Evolutionary conservation across 1,140 invertebrate species (phyloP).

Genomic region (Nasonia giraulti): DNA sequence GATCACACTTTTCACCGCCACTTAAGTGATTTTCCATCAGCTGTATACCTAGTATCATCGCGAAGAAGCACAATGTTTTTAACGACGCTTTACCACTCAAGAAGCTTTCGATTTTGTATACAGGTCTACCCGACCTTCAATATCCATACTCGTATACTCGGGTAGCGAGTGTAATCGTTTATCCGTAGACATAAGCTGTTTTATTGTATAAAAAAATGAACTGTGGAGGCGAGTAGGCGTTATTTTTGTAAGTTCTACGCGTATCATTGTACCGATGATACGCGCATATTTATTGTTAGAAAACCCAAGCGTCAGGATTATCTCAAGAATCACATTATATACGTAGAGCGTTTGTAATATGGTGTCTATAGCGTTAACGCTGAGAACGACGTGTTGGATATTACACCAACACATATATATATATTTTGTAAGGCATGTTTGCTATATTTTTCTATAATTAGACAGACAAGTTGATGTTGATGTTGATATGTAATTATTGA

Average conservation of each 20-base stretch:
- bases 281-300: not conserved
- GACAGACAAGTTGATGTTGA: slow-evolving; percentile 6
- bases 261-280: not conserved
- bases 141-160: not conserved
- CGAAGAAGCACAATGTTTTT: not conserved
- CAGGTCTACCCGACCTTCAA: not conserved
- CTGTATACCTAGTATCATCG: not conserved
- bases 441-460: slow-evolving; percentile 35
- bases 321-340: not conserved
- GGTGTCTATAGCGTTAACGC: not conserved
- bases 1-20: not conserved
- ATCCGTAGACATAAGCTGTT: not conserved
- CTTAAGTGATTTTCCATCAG: not conserved
- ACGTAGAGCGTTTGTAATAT: slow-evolving; percentile 16
- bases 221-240: not conserved
- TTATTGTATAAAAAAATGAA: not conserved
- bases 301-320: not conserved
- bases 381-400: not conserved
- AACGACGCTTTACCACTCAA: not conserved
- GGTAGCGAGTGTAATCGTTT: no score
- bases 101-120: not conserved
- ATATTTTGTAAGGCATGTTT: slow-evolving; percentile 14
- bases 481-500: slow-evolving; percentile 49
- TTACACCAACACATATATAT: not conserved
- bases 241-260: slow-evolving; percentile 1